Evolutionary conservation across 2,888 invertebrate genomes (phyloP), one percentile per base, ranked within the genome.

Genomic region (Metalampra italica): DNA sequence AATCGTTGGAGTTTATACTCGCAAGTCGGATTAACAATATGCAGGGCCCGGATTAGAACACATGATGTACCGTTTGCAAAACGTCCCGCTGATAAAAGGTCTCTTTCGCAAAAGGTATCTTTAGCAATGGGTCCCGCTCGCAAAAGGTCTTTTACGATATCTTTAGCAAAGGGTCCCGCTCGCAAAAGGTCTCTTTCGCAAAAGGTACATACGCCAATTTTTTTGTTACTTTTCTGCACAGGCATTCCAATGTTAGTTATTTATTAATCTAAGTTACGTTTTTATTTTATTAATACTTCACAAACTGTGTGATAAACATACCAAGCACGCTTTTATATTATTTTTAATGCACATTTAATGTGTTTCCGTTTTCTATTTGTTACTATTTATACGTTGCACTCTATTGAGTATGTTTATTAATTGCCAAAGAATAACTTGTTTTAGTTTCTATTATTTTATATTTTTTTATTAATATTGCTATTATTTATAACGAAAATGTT

Each of bases 361-460:
- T 75, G 66, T 55, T 55, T 46, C 14, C n/a, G 39, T 58, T 54
- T 51, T 49, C 37, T 53, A 50, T 57, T 59, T 53, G 50, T 57
- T 59, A 57, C 46, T 46, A 22, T 57, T 60, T 50, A 46, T 53
- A 49, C 55, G 45, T 57, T 56, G 53, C 48, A 51, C 49, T 50
- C 37, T 52, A 48, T 59, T 60, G 56, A 56, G 48, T n/a, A n/a
- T n/a, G n/a, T 55, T 56, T 45, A 42, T 53, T 49, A 62, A 46
- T 44, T 64, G 63, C 77, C 77, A 78, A 77, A 76, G 75, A 71
- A 41, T 50, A 30, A 56, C 56, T 61, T 57, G 51, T 51, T 50
- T 13, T 45, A 41, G 29, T 40, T 48, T 47, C 22, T 46, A 29
- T 30, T 9, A 45, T 40, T 38, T 13, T n/a, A n/a, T n/a, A n/a